phyloP scores from a whole-genome alignment of 2,888 invertebrate species.

The Tillus elongatus region DNA sequence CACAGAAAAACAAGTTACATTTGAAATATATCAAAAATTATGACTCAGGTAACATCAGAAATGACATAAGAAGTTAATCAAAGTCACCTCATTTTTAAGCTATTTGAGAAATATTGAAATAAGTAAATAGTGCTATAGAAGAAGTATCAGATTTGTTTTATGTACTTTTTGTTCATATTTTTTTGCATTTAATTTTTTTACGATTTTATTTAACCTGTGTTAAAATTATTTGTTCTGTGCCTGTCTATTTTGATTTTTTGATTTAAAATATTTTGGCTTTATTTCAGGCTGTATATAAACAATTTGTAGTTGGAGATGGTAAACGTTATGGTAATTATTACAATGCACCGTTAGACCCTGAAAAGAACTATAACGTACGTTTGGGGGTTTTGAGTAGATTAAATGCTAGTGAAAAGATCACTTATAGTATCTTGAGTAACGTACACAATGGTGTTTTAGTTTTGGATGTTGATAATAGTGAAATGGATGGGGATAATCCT shows the following conservation, averaged over 20 bases:
- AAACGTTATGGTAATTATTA: slow-evolving; percentile 62
- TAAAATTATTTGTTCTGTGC: background rate
- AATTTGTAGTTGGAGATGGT: slow-evolving; percentile 71
- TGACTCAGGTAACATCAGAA: slow-evolving; percentile 69
- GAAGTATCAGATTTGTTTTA: too few species aligned
- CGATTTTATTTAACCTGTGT: too few species aligned
- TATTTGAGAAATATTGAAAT: background rate
- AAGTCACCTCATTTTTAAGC: background rate
- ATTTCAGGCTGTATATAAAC: slow-evolving; percentile 47
- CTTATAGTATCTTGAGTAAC: slow-evolving; percentile 53
- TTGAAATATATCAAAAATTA: slow-evolving; percentile 74
- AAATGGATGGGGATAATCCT: slow-evolving; percentile 40
- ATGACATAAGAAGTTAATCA: slow-evolving; percentile 41
- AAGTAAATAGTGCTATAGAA: too few species aligned
- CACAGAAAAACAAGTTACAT: too few species aligned
- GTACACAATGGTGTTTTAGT: slow-evolving; percentile 44
- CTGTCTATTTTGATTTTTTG: slow-evolving; percentile 6
- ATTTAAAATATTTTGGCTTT: slow-evolving; percentile 11
- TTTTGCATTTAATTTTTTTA: too few species aligned
- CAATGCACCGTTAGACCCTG: slow-evolving; percentile 62
- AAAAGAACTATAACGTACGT: slow-evolving; percentile 56
- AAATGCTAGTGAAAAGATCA: slow-evolving; percentile 53
- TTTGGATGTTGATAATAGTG: slow-evolving; percentile 42
- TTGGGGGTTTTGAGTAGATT: slow-evolving; percentile 63
- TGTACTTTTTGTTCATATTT: too few species aligned